phyloP scores from a whole-genome alignment of 2,113 vertebrate genomes.

The Onychorhynchus coronatus region DNA sequence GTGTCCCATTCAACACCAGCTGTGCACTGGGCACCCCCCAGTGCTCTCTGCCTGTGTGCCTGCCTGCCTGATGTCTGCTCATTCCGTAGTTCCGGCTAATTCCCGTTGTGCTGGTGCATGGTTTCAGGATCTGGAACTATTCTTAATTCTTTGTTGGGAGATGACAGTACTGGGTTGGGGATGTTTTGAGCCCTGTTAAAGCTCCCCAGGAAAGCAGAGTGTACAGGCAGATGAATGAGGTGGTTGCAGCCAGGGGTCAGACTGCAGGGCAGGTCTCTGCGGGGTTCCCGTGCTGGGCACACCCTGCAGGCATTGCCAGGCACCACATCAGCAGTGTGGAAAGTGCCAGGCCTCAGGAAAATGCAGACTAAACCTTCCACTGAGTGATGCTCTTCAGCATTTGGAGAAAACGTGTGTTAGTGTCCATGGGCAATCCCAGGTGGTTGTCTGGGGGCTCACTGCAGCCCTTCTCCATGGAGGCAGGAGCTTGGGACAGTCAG shows the following conservation, averaged over 20 bases:
- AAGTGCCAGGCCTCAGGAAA: neutral
- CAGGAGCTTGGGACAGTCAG: neutral
- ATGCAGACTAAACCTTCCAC: fast-evolving
- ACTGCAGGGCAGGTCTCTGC: neutral
- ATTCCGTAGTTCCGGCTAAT: neutral
- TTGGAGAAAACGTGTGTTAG: fast-evolving
- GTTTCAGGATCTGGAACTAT: neutral
- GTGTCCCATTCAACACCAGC: neutral
- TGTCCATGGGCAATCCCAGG: fast-evolving
- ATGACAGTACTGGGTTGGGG: neutral
- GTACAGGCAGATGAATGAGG: neutral
- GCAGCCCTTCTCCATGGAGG: neutral
- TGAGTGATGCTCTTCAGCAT: neutral
- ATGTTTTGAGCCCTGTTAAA: neutral
- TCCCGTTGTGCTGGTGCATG: fast-evolving
- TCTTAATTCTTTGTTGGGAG: neutral
- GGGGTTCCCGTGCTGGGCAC: neutral
- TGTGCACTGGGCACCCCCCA: neutral
- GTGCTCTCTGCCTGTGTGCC: neutral
- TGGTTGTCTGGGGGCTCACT: fast-evolving
- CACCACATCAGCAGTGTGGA: neutral
- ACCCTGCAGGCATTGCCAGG: neutral
- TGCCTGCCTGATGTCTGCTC: neutral
- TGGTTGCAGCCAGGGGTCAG: neutral
- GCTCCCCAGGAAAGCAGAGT: neutral